phyloP scores from a whole-genome alignment of 2,888 invertebrate species.

The Seira sanloemensis region DNA sequence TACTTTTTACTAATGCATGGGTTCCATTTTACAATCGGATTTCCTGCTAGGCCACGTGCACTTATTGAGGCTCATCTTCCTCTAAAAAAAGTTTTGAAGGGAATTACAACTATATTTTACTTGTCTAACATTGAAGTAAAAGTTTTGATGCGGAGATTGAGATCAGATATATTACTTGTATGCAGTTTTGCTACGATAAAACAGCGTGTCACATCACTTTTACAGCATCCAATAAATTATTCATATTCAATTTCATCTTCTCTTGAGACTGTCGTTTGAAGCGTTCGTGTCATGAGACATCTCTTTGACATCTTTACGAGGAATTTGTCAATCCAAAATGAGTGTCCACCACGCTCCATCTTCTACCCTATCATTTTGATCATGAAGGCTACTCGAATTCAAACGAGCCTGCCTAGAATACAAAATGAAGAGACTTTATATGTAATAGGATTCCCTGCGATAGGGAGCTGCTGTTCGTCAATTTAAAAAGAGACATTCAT shows the following conservation, averaged over 20 bases:
- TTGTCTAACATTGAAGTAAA: not conserved
- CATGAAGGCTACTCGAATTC: not conserved
- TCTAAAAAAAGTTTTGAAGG: not conserved
- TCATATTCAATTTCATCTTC: constrained; percentile 1
- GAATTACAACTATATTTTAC: not conserved
- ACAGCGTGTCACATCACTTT: constrained; percentile 4
- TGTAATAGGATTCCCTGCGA: not conserved
- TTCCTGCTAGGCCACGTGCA: not conserved
- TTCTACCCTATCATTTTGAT: not conserved
- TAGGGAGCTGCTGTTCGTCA: not conserved
- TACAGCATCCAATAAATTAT: constrained; percentile 16
- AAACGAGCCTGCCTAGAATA: not conserved
- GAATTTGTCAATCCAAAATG: constrained; percentile 3
- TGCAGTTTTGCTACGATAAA: not conserved
- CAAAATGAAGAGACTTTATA: not conserved
- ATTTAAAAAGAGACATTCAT: not conserved
- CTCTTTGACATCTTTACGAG: constrained; percentile 6
- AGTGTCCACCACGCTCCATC: constrained; percentile 7
- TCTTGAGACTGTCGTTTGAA: constrained; percentile 8
- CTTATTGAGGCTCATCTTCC: not conserved
- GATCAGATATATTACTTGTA: no score
- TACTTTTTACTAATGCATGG: not conserved
- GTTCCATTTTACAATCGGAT: constrained; percentile 3
- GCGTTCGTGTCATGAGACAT: not conserved
- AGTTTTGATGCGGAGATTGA: not conserved